phyloP scores from a whole-genome alignment of 1,140 invertebrate genomes.

The Pachyrhynchus sulphureomaculatus region DNA sequence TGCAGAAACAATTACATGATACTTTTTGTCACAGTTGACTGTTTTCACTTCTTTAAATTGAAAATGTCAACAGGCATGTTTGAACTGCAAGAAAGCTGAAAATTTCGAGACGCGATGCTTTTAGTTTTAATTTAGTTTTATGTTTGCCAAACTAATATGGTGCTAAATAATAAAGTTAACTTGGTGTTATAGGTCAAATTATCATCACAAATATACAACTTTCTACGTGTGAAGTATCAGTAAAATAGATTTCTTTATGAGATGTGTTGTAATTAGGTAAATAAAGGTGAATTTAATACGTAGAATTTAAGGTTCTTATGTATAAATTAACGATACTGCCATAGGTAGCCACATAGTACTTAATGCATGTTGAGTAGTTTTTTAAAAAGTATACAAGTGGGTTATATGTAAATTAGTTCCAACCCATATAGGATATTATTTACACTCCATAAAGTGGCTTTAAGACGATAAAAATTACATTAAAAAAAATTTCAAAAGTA shows the following conservation, averaged over 20 bases:
- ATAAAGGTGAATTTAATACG: not conserved
- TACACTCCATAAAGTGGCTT: too few species aligned
- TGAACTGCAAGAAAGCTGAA: constrained; percentile 21
- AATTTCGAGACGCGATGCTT: constrained; percentile 11
- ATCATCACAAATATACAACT: not conserved
- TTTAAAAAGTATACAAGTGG: too few species aligned
- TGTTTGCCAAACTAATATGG: constrained; percentile 18
- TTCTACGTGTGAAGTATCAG: too few species aligned
- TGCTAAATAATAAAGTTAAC: constrained; percentile 19
- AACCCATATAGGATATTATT: too few species aligned
- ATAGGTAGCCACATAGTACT: too few species aligned
- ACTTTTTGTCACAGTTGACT: not conserved
- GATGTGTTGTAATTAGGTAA: not conserved
- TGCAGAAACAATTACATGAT: not conserved
- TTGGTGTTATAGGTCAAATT: constrained; percentile 22
- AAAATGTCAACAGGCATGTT: constrained; percentile 11
- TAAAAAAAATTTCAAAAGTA: too few species aligned
- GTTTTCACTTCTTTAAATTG: constrained; percentile 22
- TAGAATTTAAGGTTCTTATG: too few species aligned
- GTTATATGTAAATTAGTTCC: too few species aligned
- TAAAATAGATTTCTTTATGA: not conserved
- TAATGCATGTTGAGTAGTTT: too few species aligned
- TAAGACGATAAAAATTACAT: too few species aligned
- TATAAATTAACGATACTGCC: too few species aligned
- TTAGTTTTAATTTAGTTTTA: constrained; percentile 12